phyloP scores from a whole-genome alignment of 2,888 invertebrate species.

The Linnaemya tessellans region DNA sequence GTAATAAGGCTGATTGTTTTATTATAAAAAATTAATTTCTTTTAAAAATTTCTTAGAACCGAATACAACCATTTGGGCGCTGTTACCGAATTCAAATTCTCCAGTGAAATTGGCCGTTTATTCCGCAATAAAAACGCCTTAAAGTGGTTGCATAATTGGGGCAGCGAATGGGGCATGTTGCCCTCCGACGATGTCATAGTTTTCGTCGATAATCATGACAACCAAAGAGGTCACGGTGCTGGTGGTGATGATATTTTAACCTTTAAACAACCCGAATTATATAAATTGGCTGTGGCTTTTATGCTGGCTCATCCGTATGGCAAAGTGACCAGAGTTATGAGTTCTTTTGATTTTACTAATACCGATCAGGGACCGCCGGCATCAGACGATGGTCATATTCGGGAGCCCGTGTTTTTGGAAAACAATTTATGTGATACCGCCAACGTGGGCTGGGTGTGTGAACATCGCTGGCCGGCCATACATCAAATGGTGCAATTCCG shows the following conservation, averaged over 20 bases:
- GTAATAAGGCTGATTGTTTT: too few species aligned
- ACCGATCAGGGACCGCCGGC: constrained; percentile 87
- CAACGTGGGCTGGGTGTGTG: constrained; percentile 90
- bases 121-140: constrained; percentile 86
- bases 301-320: constrained; percentile 94
- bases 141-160: constrained; percentile 86
- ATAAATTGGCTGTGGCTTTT: constrained; percentile 91
- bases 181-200: constrained; percentile 85
- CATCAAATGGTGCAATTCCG: constrained; percentile 90
- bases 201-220: constrained; percentile 95
- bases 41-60: constrained; percentile 33
- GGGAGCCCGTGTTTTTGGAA: constrained; percentile 86
- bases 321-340: constrained; percentile 89
- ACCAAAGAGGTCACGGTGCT: constrained; percentile 89
- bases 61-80: constrained; percentile 85
- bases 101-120: constrained; percentile 82
- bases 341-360: constrained; percentile 88
- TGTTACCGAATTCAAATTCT: constrained; percentile 89
- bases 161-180: constrained; percentile 86
- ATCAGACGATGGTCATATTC: constrained; percentile 85
- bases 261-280: constrained; percentile 85
- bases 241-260: constrained; percentile 85
- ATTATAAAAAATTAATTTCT: not conserved
- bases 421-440: constrained; percentile 85
- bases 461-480: constrained; percentile 92